Evolutionary conservation across 2,113 vertebrate species (phyloP).

Genomic region (Trochalopteron elliotii): DNA sequence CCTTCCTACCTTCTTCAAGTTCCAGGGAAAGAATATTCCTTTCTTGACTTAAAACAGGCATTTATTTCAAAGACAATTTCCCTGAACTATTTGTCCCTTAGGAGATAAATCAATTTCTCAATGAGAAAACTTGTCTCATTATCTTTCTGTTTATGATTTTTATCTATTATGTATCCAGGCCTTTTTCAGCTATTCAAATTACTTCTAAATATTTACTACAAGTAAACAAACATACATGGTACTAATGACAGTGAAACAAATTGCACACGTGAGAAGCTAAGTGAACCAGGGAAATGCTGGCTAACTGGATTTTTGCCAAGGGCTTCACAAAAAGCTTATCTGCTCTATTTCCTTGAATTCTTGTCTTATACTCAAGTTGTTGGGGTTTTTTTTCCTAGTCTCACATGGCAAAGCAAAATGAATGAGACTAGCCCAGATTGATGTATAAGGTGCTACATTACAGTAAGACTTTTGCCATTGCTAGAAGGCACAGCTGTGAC

Average conservation of each 20-base stretch:
- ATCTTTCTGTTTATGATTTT: not conserved
- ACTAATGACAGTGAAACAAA: not conserved
- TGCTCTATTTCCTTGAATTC: not conserved
- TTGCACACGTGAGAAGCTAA: not conserved
- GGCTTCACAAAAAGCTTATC: not conserved
- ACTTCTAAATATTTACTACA: not conserved
- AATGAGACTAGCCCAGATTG: not conserved
- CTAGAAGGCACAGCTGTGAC: not conserved
- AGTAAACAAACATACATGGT: not conserved
- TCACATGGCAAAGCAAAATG: not conserved
- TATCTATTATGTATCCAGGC: not conserved
- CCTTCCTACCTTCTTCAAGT: not conserved
- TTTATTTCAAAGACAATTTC: not conserved
- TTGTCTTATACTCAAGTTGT: not conserved
- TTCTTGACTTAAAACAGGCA: not conserved
- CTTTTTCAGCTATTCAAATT: not conserved
- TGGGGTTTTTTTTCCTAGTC: not conserved
- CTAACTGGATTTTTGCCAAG: not conserved
- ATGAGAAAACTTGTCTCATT: not conserved
- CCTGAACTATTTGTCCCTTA: not conserved
- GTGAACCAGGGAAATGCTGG: not conserved
- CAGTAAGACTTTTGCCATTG: not conserved
- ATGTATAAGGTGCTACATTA: not conserved
- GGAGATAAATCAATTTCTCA: not conserved
- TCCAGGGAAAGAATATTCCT: not conserved